Base-by-base conservation (phyloP, 2,888 invertebrate genomes). In the Leptinotarsa peninsularis region DNA sequence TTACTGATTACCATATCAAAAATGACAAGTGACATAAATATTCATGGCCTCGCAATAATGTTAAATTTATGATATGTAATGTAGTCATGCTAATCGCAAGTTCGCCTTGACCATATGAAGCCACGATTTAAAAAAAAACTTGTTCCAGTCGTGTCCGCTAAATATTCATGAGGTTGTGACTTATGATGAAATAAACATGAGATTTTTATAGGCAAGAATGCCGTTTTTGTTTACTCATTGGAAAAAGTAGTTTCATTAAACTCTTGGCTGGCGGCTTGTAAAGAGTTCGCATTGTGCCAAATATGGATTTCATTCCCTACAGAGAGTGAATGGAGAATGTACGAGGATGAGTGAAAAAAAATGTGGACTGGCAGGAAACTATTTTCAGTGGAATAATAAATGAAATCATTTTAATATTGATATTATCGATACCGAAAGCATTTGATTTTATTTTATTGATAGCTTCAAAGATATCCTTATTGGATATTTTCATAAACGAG, bases 91-190 rank as follows among this genome's bases (percentile, higher is more conserved):
- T 27, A 73, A 68, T 67, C 18, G 54, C 71, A 67, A 23, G 74
- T 75, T 75, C 33, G 71, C 74, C 74, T 75, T 75, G 74, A 75
- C 74, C 74, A 71, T 75, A 67, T 71, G 74, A 67, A 75, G 67
- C 10, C 54, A 71, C 67, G 74, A 67, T 67, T 74, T 56, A 52
- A 74, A 74, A 71, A 74, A 71, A 75, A 43, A 18, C 58, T 27
- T 23, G 23, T 58, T 58, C 23, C 58, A 58, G 58, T 58, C 58
- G 58, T 63, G 63, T 13, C 63, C 21, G 43, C 43, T 63, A 63
- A 63, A 63, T 63, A 63, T 63, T 63, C 63, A 63, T 63, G 63
- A 63, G 63, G 43, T n/a, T 63, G 63, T 63, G 63, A 63, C 63
- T 63, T 63, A 63, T 63, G 63, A 63, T 63, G 63, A 63, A 63